Evolutionary conservation across 2,888 invertebrate genomes (phyloP).

Genomic region (Trachelus stipa): DNA sequence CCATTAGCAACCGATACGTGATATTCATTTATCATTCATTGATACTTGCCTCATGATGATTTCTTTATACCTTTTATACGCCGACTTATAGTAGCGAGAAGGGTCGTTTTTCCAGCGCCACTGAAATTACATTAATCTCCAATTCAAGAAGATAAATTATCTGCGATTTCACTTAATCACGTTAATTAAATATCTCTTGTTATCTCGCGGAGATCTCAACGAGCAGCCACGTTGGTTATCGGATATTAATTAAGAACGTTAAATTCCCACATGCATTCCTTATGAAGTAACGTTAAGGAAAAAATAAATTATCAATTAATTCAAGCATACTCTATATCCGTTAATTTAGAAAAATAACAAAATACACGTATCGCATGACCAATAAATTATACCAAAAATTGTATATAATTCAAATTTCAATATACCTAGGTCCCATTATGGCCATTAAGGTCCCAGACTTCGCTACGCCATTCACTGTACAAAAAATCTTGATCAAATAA

Average conservation of each 20-base stretch:
- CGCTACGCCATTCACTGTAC: slow-evolving; percentile 76
- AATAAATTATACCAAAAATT: too few relatives aligned
- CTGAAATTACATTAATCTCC: slow-evolving; percentile 63
- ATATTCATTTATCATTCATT: too few relatives aligned
- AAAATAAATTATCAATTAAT: too few relatives aligned
- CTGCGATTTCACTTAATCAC: slow-evolving; percentile 1
- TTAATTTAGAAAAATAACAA: too few relatives aligned
- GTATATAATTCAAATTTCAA: too few relatives aligned
- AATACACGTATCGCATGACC: too few relatives aligned
- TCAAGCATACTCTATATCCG: too few relatives aligned
- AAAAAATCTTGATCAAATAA: slow-evolving; percentile 32
- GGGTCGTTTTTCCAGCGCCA: slow-evolving; percentile 82
- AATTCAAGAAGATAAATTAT: background rate
- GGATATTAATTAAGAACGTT: too few relatives aligned
- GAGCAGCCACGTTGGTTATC: background rate
- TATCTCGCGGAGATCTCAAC: background rate
- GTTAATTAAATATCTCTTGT: background rate
- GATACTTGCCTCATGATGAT: too few relatives aligned
- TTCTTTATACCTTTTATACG: slow-evolving; percentile 71
- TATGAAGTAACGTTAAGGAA: too few relatives aligned
- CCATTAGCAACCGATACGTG: too few relatives aligned
- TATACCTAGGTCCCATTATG: slow-evolving; percentile 80
- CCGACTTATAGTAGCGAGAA: slow-evolving; percentile 79
- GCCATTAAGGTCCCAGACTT: slow-evolving; percentile 79
- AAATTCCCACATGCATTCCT: too few relatives aligned